Base-by-base conservation (phyloP, 1,140 invertebrate genomes). In the Cydia fagiglandana region DNA sequence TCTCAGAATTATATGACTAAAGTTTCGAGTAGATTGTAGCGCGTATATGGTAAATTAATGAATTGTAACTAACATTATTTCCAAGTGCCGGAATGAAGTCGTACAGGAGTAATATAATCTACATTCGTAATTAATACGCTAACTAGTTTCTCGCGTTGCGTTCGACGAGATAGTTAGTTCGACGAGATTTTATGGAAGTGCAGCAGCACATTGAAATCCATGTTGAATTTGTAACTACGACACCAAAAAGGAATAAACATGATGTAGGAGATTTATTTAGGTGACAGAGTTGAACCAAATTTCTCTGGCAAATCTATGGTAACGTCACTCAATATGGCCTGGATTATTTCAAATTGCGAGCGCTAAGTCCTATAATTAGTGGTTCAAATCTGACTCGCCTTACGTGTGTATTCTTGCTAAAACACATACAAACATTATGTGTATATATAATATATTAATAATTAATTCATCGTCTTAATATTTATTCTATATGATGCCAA, bases 41-140 rank as follows among this genome's bases (percentile, higher is more conserved):
- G 64, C 4, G 17, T 70, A 70, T 70, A 45, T 38, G 66, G 66
- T 17, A 70, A 34, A 30, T 70, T 70, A 41, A 70, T 70, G 66
- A 70, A 70, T n/a, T 41, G 66, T 70, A n/a, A 70, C 66, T 9
- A 70, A 70, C 7, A 20, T 70, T 70, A 70, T 70, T 38, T 70
- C 12, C 7, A 70, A 45, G 6, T 41, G 7, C 38, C 15, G n/a
- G 7, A 34, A 10, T 5, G 30, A 41, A 38, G 66, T 70, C 30
- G 66, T n/a, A 41, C 5, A 70, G 15, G 17, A 34, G 34, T 6
- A 70, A 70, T 70, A 15, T 38, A 34, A 70, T 70, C 66, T 70
- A 70, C 30, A 41, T 17, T 70, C 7, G 30, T 70, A 70, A 70
- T 70, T 41, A 17, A 17, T 70, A 41, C 15, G 24, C 61, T 28